Evolutionary conservation across 2,888 invertebrate genomes (phyloP), one percentile per base, ranked within the genome.

Genomic region (Diaperis boleti): DNA sequence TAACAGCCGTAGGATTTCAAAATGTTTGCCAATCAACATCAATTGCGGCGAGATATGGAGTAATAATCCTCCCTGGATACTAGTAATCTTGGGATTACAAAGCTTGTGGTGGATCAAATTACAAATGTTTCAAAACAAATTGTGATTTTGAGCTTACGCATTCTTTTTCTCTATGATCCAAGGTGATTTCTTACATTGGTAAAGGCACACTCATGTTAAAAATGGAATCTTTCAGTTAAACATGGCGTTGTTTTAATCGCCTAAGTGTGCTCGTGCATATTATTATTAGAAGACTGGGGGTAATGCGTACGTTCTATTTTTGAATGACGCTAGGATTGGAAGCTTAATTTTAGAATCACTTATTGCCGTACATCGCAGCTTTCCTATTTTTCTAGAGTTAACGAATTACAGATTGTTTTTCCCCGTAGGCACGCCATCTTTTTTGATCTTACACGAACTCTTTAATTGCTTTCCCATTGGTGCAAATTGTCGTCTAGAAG

Each of bases 341-440:
- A 52, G 52, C 22, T 52, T 52, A 52, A 52, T 22, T 52, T 52
- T 52, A 22, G 52, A 49, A 52, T 39, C 52, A 39, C 52, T 52
- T 52, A 52, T 52, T 52, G 39, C 52, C 8, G 39, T 39, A 14
- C 22, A 31, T 22, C 39, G 50, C 7, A 33, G 47, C 47, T 47
- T 47, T 14, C 31, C 33, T 49, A 20, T 47, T 49, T 33, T 49
- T 33, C 35, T 26, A 14, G 7, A 45, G n/a, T 5, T 17, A 31
- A 44, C 44, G 20, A 6, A 2, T 47, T 22, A 5, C 31, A 8
- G 44, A 45, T 45, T 45, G 29, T 45, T 26, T 18, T 14, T 11
- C 29, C 14, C 10, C 45, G n/a, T n/a, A 20, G 6, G 20, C 20
- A 1, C 26, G 26, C n/a, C 26, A 26, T 26, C 2, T n/a, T 20